Evolutionary conservation across 1,140 invertebrate genomes (phyloP), one percentile per base, ranked within the genome.

Genomic region (Choristoneura fumiferana): DNA sequence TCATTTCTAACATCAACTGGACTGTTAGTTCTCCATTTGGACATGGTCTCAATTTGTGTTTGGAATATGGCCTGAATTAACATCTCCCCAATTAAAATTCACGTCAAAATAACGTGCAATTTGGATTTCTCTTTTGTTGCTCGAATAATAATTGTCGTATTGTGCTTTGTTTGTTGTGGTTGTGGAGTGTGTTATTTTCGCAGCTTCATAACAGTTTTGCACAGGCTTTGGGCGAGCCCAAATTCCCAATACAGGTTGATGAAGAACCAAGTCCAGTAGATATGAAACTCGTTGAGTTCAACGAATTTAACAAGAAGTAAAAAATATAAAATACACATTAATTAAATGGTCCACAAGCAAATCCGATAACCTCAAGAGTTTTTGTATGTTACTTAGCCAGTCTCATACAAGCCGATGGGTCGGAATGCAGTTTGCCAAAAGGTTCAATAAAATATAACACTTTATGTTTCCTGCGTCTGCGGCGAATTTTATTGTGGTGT

Each of bases 381-480:
- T 39, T 49, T 49, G 17, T 49, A 22, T 49, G 43, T 49, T 49
- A 49, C 43, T 49, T 49, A 49, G 43, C 54, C 12, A 56, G 43
- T 36, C 34, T 52, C 33, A 54, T 34, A 10, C 45, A 58, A 34
- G 14, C 34, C 43, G 57, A 57, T 61, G 57, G 63, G 54, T 57
- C 36, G 69, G 72, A 78, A 80, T 81, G 75, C 77, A 71, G 63
- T 74, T 75, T 67, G 74, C 70, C 71, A 77, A 82, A 84, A 77
- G 62, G 78, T 76, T 67, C 70, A 79, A 79, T 82, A 81, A 84
- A 81, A 49, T 78, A 75, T 76, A 62, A 62, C 67, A 76, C 62
- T 81, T 82, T 76, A 85, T 82, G 78, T 79, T 77, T 85, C 76
- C 78, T 82, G 79, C 77, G 75, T 79, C 73, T 68, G 67, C 60